phyloP scores from a whole-genome alignment of 2,888 invertebrate species.

The Tenthredo amoena region DNA sequence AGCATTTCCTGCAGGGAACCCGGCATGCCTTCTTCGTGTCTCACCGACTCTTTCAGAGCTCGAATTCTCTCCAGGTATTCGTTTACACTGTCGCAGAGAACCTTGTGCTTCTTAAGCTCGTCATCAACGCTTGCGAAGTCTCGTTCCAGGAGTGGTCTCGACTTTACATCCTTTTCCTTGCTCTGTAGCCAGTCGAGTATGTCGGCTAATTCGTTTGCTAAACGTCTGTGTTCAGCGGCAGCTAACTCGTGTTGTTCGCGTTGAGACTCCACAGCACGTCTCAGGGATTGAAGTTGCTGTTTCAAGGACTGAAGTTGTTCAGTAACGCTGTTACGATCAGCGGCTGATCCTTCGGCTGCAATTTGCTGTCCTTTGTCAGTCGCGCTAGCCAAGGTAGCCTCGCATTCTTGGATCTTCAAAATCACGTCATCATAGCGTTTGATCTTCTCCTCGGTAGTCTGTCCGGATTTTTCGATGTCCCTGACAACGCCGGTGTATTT shows the following conservation, averaged over 20 bases:
- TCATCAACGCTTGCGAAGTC: conserved; percentile 89
- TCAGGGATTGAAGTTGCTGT: conserved; percentile 88
- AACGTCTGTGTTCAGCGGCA: conserved; percentile 92
- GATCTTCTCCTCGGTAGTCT: conserved; percentile 91
- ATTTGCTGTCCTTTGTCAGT: conserved; percentile 96
- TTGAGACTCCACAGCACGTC: conserved; percentile 91
- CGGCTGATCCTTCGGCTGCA: conserved; percentile 92
- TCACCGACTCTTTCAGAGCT: conserved; percentile 85
- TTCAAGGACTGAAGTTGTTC: conserved; percentile 93
- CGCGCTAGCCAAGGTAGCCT: conserved; percentile 91
- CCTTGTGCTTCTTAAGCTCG: conserved; percentile 88
- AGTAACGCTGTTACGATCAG: conserved; percentile 92
- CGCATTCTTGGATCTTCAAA: conserved; percentile 93
- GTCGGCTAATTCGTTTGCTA: conserved; percentile 90
- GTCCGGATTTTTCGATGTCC: conserved; percentile 91
- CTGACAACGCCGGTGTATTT: conserved; percentile 92
- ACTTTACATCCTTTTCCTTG: conserved; percentile 90
- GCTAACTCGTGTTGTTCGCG: conserved; percentile 93
- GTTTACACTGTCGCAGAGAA: conserved; percentile 85
- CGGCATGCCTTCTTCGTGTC: conserved; percentile 89
- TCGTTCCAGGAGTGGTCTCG: conserved; percentile 89
- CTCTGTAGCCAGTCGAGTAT: conserved; percentile 91
- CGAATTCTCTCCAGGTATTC: conserved; percentile 85
- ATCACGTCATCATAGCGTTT: conserved; percentile 93
- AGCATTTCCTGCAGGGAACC: conserved; percentile 90